Evolutionary conservation across 2,113 vertebrate genomes (phyloP).

Genomic region (Crotophaga sulcirostris): DNA sequence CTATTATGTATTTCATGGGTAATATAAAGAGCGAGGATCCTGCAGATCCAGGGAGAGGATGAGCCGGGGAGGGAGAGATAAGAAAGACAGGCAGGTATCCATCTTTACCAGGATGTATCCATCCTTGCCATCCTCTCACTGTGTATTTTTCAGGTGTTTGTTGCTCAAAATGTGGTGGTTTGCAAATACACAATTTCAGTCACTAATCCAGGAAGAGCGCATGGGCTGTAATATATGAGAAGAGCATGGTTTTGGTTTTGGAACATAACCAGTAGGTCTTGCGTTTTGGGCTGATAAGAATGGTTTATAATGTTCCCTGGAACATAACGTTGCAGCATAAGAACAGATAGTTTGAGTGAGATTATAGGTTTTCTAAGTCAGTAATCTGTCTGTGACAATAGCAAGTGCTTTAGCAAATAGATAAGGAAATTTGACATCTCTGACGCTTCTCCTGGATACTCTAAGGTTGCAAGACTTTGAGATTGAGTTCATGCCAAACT

Average conservation of each 20-base stretch:
- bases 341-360: not conserved
- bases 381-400: not conserved
- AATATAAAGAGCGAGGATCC: not conserved
- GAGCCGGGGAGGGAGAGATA: not conserved
- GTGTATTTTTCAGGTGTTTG: not conserved
- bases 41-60: not conserved
- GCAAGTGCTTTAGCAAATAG: not conserved
- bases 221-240: not conserved
- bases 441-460: not conserved
- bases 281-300: slow-evolving; percentile 27
- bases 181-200: not conserved
- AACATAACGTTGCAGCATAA: not conserved
- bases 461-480: not conserved
- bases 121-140: not conserved
- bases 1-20: not conserved
- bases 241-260: not conserved
- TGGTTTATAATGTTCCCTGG: not conserved
- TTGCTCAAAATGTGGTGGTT: not conserved
- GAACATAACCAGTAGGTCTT: not conserved
- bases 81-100: not conserved
- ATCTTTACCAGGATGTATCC: not conserved
- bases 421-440: not conserved
- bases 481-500: not conserved
- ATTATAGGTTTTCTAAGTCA: not conserved
- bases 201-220: not conserved